A percentile compares a stretch with the other conserved stretches of the same genome.
phyloP scores from a whole-genome alignment of 1,140 invertebrate genomes.

The Diorhabda carinulata region DNA sequence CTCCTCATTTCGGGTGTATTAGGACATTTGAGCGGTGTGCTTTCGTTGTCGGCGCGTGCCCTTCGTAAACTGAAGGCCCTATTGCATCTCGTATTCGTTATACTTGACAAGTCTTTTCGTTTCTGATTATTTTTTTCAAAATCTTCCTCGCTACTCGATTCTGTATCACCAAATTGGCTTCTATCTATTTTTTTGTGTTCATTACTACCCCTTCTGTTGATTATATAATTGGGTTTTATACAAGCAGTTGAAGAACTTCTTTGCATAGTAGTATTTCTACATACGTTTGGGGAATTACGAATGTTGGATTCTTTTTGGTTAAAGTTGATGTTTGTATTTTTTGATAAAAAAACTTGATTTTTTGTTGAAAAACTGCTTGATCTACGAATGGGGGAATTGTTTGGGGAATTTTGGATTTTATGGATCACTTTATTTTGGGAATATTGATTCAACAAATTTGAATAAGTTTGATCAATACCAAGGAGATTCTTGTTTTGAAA shows the following conservation, averaged over 20 bases:
- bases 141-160: constrained; percentile 46
- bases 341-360: constrained; percentile 38
- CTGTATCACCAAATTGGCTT: constrained; percentile 44
- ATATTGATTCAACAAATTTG: constrained; percentile 45
- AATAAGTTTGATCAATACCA: constrained; percentile 47
- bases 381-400: constrained; percentile 43
- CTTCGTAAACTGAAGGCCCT: constrained; percentile 49
- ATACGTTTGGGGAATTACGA: constrained; percentile 36
- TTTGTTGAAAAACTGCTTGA: constrained; percentile 46
- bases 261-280: constrained; percentile 38
- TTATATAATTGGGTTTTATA: constrained; percentile 37
- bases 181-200: constrained; percentile 43
- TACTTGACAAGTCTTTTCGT: constrained; percentile 37
- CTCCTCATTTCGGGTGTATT: constrained; percentile 54
- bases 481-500: constrained; percentile 46
- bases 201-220: constrained; percentile 24
- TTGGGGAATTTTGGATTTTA: constrained; percentile 47
- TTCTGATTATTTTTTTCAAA: constrained; percentile 40
- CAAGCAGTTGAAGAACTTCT: constrained; percentile 43
- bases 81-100: constrained; percentile 55
- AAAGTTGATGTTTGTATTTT: constrained; percentile 35
- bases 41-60: constrained; percentile 42
- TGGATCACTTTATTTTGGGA: constrained; percentile 36
- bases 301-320: constrained; percentile 36
- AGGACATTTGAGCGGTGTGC: constrained; percentile 47